phyloP scores from a whole-genome alignment of 2,888 invertebrate species.

The Papilio elwesi region DNA sequence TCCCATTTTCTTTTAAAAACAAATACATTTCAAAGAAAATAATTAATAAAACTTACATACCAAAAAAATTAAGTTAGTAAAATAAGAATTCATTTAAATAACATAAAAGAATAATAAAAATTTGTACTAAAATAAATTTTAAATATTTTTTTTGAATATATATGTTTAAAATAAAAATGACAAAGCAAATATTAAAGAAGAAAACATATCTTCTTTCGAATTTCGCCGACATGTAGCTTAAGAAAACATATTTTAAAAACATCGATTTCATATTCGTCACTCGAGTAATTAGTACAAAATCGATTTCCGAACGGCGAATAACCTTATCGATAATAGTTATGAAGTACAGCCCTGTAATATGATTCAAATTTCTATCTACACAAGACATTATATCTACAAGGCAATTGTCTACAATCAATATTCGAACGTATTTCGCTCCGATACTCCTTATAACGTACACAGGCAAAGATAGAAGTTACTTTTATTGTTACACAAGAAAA shows the following conservation, averaged over 20 bases:
- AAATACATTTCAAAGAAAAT: slow-evolving; percentile 9
- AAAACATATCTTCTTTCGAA: no score
- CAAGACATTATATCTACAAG: slow-evolving; percentile 27
- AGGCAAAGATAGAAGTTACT: neutral
- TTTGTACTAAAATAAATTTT: slow-evolving; percentile 39
- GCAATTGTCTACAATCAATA: slow-evolving; percentile 28
- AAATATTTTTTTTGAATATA: slow-evolving; percentile 29
- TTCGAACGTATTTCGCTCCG: neutral
- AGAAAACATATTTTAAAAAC: slow-evolving; percentile 31
- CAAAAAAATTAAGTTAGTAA: slow-evolving; percentile 13
- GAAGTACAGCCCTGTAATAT: slow-evolving; percentile 38
- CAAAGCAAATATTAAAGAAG: neutral
- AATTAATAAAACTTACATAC: neutral
- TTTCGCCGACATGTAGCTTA: neutral
- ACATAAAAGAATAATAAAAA: slow-evolving; percentile 22
- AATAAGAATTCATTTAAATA: slow-evolving; percentile 7
- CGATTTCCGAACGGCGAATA: neutral
- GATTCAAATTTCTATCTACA: slow-evolving; percentile 36
- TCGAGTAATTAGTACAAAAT: slow-evolving; percentile 4
- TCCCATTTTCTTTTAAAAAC: slow-evolving; percentile 8
- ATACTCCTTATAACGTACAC: neutral
- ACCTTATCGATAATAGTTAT: slow-evolving; percentile 32
- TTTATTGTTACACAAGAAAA: neutral
- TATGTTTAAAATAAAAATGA: neutral
- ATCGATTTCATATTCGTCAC: slow-evolving; percentile 16